Percentiles rank a stretch among this genome's conserved stretches.
phyloP scores from a whole-genome alignment of 2,888 invertebrate species.

The Chamaedrilus cognettii region DNA sequence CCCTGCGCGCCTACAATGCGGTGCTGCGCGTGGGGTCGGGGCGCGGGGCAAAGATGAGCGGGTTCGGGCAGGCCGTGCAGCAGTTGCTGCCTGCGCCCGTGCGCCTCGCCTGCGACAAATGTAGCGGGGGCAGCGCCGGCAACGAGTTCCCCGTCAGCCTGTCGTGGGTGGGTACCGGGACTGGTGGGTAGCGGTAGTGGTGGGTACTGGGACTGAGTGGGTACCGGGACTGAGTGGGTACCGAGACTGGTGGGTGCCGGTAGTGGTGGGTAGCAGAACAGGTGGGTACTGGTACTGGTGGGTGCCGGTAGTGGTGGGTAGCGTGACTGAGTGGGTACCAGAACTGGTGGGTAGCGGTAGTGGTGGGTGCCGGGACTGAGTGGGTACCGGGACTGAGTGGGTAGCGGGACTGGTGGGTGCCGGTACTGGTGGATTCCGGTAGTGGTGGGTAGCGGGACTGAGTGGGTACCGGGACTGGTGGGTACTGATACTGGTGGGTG shows the following conservation, averaged over 20 bases:
- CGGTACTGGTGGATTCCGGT: not conserved
- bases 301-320: not conserved
- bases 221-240: too few relatives aligned
- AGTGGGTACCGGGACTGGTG: not conserved
- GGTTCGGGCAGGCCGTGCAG: conserved; percentile 63
- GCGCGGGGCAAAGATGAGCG: conserved; percentile 56
- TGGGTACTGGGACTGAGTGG: too few relatives aligned
- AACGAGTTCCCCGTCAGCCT: conserved; percentile 64
- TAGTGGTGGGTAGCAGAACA: not conserved
- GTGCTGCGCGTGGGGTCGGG: conserved; percentile 61
- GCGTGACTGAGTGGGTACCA: not conserved
- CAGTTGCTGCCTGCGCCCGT: conserved; percentile 64
- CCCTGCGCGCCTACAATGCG: conserved; percentile 56
- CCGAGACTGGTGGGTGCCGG: not conserved
- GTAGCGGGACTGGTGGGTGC: too few relatives aligned
- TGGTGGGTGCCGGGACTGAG: too few relatives aligned
- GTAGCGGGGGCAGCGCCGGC: conserved; percentile 65
- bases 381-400: too few relatives aligned
- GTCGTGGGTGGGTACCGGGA: conserved; percentile 62
- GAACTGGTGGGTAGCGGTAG: too few relatives aligned
- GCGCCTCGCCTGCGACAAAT: conserved; percentile 67
- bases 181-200: too few relatives aligned
- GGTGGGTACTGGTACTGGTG: not conserved
- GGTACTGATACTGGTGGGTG: too few relatives aligned
- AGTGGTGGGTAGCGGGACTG: not conserved